Evolutionary conservation across 2,888 invertebrate species (phyloP).

Genomic region (Ctenicera cuprea): DNA sequence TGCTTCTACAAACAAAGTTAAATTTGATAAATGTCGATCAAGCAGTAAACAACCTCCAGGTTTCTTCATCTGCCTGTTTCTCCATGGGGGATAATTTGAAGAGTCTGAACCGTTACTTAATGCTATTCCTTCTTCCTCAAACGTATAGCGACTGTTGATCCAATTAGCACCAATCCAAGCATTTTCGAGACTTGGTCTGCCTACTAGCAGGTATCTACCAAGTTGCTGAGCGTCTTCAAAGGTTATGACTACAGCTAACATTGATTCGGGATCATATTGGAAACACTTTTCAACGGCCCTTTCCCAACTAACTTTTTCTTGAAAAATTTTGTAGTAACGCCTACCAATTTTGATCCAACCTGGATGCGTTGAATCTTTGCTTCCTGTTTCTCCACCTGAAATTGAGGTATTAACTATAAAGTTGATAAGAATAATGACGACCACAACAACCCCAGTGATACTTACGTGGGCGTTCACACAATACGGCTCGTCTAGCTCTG

Average conservation of each 20-base stretch:
- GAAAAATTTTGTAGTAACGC: slow-evolving; percentile 22
- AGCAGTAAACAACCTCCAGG: slow-evolving; percentile 13
- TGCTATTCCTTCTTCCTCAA: background rate
- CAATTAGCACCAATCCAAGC: slow-evolving; percentile 74
- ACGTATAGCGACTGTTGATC: background rate
- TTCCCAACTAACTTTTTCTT: background rate
- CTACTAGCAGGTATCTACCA: slow-evolving; percentile 72
- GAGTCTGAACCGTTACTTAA: background rate
- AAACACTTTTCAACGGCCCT: background rate
- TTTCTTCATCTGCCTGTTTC: background rate
- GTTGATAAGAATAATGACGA: background rate
- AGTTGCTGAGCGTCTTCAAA: slow-evolving; percentile 64
- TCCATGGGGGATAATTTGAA: slow-evolving; percentile 19
- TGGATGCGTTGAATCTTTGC: background rate
- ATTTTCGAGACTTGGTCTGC: slow-evolving; percentile 74
- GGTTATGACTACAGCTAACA: slow-evolving; percentile 27
- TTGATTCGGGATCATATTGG: background rate
- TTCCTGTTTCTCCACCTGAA: background rate
- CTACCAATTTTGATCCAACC: slow-evolving; percentile 23
- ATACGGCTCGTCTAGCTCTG: background rate
- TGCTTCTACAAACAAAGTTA: slow-evolving; percentile 17
- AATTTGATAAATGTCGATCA: slow-evolving; percentile 29
- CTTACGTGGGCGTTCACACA: slow-evolving; percentile 36
- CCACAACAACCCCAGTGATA: too few species aligned
- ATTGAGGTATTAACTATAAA: background rate